phyloP scores from a whole-genome alignment of 2,797 vertebrate species.

The Mus spretus region DNA sequence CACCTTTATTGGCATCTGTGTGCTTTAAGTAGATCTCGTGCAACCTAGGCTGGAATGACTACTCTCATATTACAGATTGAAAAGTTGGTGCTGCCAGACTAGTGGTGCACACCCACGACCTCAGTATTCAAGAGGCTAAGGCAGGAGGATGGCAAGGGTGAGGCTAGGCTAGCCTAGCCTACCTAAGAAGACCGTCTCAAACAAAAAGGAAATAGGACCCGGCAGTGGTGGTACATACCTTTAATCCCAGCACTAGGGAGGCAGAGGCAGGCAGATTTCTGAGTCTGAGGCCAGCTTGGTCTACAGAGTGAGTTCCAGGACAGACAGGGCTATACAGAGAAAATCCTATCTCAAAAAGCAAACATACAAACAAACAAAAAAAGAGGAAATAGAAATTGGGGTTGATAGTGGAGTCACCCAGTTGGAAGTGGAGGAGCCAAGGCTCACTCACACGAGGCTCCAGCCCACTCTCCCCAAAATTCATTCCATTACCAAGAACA shows the following conservation, averaged over 20 bases:
- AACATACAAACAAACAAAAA: too few relatives aligned
- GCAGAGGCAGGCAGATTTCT: too few relatives aligned
- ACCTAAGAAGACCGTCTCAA: background rate
- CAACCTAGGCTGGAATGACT: background rate
- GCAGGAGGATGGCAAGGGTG: background rate
- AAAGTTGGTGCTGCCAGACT: background rate
- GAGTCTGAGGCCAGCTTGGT: too few relatives aligned
- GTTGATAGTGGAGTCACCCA: background rate
- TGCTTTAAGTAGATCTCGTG: conserved; percentile 12
- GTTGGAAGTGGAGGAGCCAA: background rate
- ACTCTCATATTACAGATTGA: background rate
- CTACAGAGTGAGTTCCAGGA: too few relatives aligned
- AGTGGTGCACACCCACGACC: background rate
- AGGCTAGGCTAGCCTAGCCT: background rate
- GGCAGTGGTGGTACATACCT: too few relatives aligned
- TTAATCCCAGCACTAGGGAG: too few relatives aligned
- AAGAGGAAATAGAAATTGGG: background rate
- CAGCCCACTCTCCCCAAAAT: background rate
- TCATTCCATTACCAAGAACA: background rate
- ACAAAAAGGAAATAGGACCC: background rate
- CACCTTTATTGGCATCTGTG: background rate
- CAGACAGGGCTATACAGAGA: too few relatives aligned
- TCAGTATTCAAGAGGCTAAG: background rate
- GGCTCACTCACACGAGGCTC: background rate
- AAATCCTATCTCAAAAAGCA: too few relatives aligned